Conservation (phyloP, 1,140 invertebrate species). For the Sweltsa coloradensis region DNA sequence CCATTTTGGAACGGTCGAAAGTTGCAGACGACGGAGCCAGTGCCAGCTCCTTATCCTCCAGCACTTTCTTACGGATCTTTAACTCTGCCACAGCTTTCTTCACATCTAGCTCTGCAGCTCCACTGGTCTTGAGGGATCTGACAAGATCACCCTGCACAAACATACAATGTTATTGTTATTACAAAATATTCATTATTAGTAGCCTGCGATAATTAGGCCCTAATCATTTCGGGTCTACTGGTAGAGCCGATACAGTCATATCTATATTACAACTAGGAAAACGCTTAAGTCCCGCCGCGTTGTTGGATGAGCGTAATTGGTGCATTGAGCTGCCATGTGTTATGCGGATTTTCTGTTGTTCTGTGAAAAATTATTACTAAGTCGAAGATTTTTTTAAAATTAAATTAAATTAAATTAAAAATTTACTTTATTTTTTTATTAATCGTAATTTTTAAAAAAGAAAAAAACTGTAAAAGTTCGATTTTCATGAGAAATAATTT, state of each 20-base stretch:
- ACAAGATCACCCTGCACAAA: slow-evolving; percentile 72
- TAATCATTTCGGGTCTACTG: not conserved
- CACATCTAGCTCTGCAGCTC: slow-evolving; percentile 80
- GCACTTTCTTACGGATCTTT: slow-evolving; percentile 76
- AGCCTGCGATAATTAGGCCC: not conserved
- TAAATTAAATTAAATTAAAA: no score
- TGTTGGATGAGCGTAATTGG: no score
- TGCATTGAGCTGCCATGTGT: no score
- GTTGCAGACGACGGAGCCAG: slow-evolving; percentile 56
- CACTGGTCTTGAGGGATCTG: slow-evolving; percentile 67
- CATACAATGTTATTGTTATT: slow-evolving; percentile 12
- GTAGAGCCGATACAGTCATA: slow-evolving; percentile 8
- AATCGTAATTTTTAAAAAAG: no score
- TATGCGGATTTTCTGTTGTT: no score
- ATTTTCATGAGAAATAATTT: no score
- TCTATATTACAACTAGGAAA: slow-evolving; percentile 14
- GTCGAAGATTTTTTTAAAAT: no score
- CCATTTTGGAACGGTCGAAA: slow-evolving; percentile 90
- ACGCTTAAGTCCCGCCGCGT: no score
- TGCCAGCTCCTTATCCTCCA: slow-evolving; percentile 89
- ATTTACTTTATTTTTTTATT: no score
- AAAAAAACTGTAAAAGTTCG: no score
- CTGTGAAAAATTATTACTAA: no score
- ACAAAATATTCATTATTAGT: not conserved
- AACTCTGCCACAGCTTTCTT: slow-evolving; percentile 90